phyloP scores from a whole-genome alignment of 2,113 vertebrate genomes.

The Oceanodroma tethys region DNA sequence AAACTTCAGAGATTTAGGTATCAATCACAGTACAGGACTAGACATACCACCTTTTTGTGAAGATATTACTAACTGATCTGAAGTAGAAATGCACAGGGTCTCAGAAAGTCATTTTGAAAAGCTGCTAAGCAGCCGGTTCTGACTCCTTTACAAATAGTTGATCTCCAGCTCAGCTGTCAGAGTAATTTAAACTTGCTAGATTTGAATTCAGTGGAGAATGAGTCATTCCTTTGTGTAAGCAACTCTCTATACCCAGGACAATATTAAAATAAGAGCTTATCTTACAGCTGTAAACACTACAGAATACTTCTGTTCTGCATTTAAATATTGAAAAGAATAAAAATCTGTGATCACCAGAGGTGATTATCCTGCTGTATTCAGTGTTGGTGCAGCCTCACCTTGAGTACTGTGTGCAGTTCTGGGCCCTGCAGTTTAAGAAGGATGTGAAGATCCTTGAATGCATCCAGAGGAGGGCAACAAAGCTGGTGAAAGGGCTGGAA shows the following conservation, averaged over 20 bases:
- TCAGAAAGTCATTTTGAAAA: not conserved
- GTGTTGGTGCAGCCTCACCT: too few species aligned
- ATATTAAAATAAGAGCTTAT: conserved; percentile 35
- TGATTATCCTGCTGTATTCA: not conserved
- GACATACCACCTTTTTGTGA: not conserved
- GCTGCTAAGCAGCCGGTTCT: not conserved
- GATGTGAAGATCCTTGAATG: not conserved
- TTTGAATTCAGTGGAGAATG: not conserved
- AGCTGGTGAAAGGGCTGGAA: not conserved
- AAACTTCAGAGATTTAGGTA: not conserved
- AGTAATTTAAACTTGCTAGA: not conserved
- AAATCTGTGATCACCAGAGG: not conserved
- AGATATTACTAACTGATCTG: not conserved
- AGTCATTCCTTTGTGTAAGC: conserved; percentile 2
- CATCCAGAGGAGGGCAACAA: not conserved
- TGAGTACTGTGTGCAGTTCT: not conserved
- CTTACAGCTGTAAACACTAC: not conserved
- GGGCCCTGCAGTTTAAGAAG: not conserved
- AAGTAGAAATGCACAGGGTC: not conserved
- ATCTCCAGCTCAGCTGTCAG: not conserved
- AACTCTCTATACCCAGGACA: not conserved
- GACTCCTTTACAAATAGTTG: not conserved
- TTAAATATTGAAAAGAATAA: not conserved
- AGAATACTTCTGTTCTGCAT: not conserved
- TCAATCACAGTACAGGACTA: not conserved